phyloP scores from a whole-genome alignment of 1,140 invertebrate species.

The Drosophila sucinea region DNA sequence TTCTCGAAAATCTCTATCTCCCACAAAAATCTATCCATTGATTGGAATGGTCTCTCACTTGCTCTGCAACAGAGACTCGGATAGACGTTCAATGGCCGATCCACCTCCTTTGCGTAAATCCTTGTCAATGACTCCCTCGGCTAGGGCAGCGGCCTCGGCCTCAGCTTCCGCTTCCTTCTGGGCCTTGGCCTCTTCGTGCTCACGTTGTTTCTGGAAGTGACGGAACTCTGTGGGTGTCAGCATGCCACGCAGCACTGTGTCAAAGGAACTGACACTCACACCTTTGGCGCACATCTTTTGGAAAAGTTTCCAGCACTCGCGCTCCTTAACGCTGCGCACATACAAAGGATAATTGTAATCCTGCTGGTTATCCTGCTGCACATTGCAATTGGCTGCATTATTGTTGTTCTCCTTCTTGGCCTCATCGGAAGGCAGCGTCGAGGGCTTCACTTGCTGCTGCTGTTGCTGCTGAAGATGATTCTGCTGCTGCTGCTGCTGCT shows the following conservation, averaged over 20 bases:
- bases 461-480: background rate
- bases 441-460: background rate
- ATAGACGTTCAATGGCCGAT: constrained; percentile 72
- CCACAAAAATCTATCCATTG: background rate
- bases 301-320: constrained; percentile 88
- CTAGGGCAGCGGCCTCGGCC: constrained; percentile 46
- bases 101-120: constrained; percentile 49
- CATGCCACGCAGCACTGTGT: constrained; percentile 88
- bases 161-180: constrained; percentile 63
- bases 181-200: constrained; percentile 70
- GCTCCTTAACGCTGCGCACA: constrained; percentile 84
- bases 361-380: constrained; percentile 40
- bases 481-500: constrained; percentile 33
- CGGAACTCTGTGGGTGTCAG: constrained; percentile 88
- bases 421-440: constrained; percentile 49
- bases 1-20: constrained; percentile 14
- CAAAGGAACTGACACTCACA: constrained; percentile 86
- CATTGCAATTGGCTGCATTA: constrained; percentile 64
- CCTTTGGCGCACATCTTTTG: constrained; percentile 88
- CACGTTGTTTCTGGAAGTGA: constrained; percentile 84
- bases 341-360: constrained; percentile 72
- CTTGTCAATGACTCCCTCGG: constrained; percentile 43
- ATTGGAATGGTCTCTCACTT: constrained; percentile 42
- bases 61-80: constrained; percentile 63
- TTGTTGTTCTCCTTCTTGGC: constrained; percentile 72